phyloP scores from a whole-genome alignment of 2,797 vertebrate genomes.

The Australoheros facetus region DNA sequence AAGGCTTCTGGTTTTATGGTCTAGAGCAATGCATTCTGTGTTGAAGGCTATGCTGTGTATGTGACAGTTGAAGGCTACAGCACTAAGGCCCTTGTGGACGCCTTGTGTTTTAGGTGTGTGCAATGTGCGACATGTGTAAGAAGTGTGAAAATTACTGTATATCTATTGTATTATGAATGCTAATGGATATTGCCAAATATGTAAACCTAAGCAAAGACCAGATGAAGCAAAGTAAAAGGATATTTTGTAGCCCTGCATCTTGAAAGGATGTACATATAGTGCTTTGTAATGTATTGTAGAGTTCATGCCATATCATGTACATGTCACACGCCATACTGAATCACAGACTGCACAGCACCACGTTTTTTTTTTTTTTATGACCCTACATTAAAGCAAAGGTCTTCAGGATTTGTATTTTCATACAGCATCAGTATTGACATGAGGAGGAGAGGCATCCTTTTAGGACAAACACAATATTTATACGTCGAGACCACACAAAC shows the following conservation, averaged over 20 bases:
- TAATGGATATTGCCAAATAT: conserved; percentile 23
- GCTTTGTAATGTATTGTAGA: conserved; percentile 4
- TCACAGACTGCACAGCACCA: background rate
- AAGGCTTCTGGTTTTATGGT: conserved; percentile 69
- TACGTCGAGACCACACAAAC: background rate
- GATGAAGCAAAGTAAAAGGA: conserved; percentile 9
- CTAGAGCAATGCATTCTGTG: conserved; percentile 61
- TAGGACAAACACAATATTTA: background rate
- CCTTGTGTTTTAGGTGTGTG: conserved; percentile 5
- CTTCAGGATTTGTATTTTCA: conserved; percentile 20
- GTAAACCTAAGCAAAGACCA: conserved; percentile 25
- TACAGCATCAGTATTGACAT: background rate
- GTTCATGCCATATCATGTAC: conserved; percentile 7
- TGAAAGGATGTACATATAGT: background rate
- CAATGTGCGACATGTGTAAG: background rate
- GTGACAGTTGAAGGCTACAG: conserved; percentile 62
- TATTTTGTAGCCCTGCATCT: conserved; percentile 22
- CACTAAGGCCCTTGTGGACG: conserved; percentile 42
- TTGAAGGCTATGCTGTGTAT: conserved; percentile 65
- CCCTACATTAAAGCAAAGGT: conserved; percentile 19
- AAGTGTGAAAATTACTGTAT: conserved; percentile 11
- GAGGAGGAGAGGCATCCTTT: conserved; percentile 8
- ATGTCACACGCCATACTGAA: conserved; percentile 5
- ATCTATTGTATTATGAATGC: conserved; percentile 41
- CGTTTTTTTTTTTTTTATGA: background rate